Evolutionary conservation across 2,113 vertebrate species (phyloP).

Genomic region (Litocranius walleri): DNA sequence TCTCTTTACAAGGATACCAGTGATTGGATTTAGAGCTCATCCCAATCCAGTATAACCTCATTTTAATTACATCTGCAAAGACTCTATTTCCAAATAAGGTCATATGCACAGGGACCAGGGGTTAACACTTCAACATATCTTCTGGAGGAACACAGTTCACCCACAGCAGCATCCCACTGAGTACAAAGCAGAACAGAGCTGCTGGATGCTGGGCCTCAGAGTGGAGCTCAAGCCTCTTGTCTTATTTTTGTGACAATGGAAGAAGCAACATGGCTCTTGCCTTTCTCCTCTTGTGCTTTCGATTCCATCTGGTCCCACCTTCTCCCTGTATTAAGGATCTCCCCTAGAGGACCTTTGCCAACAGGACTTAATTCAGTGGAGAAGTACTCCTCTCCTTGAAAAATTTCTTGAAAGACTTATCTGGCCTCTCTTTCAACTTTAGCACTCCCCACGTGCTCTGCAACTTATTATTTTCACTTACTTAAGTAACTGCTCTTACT

Average conservation of each 20-base stretch:
- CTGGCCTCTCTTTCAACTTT: not conserved
- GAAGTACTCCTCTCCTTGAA: not conserved
- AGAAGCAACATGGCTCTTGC: not conserved
- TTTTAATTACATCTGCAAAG: not conserved
- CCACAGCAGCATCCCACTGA: not conserved
- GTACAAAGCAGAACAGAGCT: not conserved
- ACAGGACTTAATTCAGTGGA: not conserved
- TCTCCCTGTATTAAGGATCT: not conserved
- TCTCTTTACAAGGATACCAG: not conserved
- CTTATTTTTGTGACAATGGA: not conserved
- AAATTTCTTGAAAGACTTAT: not conserved
- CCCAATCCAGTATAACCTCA: not conserved
- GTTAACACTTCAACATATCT: not conserved
- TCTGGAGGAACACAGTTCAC: not conserved
- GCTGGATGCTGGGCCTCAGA: no score
- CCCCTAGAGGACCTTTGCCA: not conserved
- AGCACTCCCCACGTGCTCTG: not conserved
- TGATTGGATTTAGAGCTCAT: not conserved
- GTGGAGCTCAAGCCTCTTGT: not conserved
- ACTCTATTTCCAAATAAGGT: not conserved
- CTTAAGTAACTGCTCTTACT: not conserved
- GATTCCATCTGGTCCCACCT: not conserved
- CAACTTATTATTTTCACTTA: not conserved
- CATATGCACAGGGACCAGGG: not conserved
- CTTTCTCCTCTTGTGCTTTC: not conserved